Conservation (phyloP, 2,888 invertebrate species). For the Xanthia togata region DNA sequence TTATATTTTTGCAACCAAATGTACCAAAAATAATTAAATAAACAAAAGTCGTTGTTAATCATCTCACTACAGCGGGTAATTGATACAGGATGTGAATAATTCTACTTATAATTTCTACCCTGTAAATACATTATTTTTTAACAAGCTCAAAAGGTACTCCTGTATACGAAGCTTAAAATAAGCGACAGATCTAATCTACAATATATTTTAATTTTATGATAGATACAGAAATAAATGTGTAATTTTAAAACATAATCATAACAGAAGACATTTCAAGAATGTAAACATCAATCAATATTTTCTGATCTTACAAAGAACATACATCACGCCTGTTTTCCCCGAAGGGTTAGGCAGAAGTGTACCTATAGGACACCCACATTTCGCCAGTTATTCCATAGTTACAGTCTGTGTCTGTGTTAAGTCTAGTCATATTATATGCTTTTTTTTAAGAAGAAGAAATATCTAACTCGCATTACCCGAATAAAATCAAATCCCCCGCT, state of each 20-base stretch:
- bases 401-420: background rate
- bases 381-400: background rate
- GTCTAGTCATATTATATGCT: too few species aligned
- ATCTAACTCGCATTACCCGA: too few species aligned
- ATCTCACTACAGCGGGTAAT: constrained; percentile 62
- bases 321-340: background rate
- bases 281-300: background rate
- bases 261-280: background rate
- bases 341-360: background rate
- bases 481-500: too few species aligned
- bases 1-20: constrained; percentile 49
- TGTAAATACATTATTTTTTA: constrained; percentile 58
- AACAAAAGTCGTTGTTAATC: constrained; percentile 40
- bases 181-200: constrained; percentile 47
- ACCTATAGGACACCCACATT: background rate
- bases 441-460: too few species aligned
- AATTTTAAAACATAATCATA: background rate
- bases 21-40: constrained; percentile 35
- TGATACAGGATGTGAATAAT: constrained; percentile 45
- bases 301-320: background rate
- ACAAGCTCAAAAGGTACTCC: constrained; percentile 52
- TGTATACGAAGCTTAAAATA: constrained; percentile 52
- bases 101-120: constrained; percentile 52
- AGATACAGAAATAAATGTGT: constrained; percentile 24
- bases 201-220: constrained; percentile 2